phyloP scores from a whole-genome alignment of 2,888 invertebrate genomes.

The Leptarthrus brevirostris region DNA sequence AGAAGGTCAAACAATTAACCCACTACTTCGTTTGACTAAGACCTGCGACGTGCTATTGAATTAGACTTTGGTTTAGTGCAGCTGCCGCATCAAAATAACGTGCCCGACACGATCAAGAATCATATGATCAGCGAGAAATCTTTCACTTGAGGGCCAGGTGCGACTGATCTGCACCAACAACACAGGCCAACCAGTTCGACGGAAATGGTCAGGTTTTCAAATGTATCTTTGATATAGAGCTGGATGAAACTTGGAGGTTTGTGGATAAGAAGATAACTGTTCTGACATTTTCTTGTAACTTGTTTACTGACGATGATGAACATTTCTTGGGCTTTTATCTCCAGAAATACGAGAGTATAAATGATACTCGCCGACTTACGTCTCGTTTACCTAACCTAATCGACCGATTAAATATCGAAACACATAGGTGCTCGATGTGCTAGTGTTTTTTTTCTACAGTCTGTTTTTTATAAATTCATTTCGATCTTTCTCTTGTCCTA shows the following conservation, averaged over 20 bases:
- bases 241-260: constrained; percentile 10
- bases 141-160: constrained; percentile 41
- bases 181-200: constrained; percentile 19
- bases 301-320: background rate
- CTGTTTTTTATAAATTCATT: constrained; percentile 24
- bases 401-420: constrained; percentile 1
- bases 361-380: constrained; percentile 15
- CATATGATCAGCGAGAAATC: constrained; percentile 39
- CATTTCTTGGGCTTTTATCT: constrained; percentile 13
- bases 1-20: constrained; percentile 2
- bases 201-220: constrained; percentile 25
- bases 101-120: constrained; percentile 1
- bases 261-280: constrained; percentile 44
- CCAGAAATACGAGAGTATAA: constrained; percentile 36
- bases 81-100: constrained; percentile 1
- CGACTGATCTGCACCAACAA: constrained; percentile 18
- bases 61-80: background rate
- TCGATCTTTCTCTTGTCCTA: constrained; percentile 44
- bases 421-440: constrained; percentile 2
- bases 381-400: constrained; percentile 29
- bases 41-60: background rate
- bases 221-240: constrained; percentile 22
- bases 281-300: constrained; percentile 39
- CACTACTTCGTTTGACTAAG: background rate
- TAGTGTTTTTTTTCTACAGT: background rate